A percentile compares a stretch with the other conserved stretches of the same genome.
phyloP scores from a whole-genome alignment of 2,113 vertebrate species.

The Ophiodon elongatus region DNA sequence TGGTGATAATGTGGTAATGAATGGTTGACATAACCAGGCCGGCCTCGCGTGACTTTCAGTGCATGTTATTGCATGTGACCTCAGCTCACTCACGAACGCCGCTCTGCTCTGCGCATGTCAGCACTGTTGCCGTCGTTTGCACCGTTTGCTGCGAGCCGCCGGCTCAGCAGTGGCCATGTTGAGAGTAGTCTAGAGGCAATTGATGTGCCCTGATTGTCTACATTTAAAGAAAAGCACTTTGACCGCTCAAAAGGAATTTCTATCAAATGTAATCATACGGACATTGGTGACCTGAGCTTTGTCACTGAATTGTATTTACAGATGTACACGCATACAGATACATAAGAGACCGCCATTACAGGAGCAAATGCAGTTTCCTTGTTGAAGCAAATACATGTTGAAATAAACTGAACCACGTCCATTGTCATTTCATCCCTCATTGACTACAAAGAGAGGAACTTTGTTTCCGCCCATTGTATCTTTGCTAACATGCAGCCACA shows the following conservation, averaged over 20 bases:
- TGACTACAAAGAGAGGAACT: constrained; percentile 12
- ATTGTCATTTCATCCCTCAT: neutral
- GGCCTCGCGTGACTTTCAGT: neutral
- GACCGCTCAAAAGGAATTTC: neutral
- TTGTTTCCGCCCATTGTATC: neutral
- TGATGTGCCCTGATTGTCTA: too few species aligned
- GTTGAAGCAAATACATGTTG: neutral
- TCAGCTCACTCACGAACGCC: too few species aligned
- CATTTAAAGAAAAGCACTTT: too few species aligned
- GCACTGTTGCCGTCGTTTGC: too few species aligned
- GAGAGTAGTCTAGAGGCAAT: too few species aligned
- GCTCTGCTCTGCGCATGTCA: too few species aligned
- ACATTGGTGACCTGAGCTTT: too few species aligned
- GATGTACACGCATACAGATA: neutral
- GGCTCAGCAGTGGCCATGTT: too few species aligned
- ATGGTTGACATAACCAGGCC: too few species aligned
- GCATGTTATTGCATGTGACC: too few species aligned
- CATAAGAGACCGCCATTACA: neutral
- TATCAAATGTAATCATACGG: neutral
- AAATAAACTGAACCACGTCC: neutral
- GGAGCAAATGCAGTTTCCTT: neutral
- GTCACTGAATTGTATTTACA: neutral
- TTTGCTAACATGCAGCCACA: neutral
- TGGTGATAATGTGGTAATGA: neutral
- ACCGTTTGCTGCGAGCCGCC: too few species aligned